Base-by-base conservation (phyloP, 2,888 invertebrate species). In the Hybos culiciformis region DNA sequence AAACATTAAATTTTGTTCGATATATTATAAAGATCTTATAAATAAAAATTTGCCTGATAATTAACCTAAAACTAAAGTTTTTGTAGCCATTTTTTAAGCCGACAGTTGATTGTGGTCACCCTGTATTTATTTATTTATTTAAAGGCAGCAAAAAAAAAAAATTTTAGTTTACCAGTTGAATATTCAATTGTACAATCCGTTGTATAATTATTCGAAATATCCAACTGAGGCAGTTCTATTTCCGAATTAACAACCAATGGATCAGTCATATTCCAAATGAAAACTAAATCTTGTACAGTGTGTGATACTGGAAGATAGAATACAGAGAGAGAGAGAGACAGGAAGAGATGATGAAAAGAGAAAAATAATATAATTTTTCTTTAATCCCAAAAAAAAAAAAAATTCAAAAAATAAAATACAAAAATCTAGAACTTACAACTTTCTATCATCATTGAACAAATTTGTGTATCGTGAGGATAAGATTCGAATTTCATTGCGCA, bases 401-500 rank as follows among this genome's bases (percentile, higher is more conserved):
- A 31, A 4, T 14, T 11, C 4, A 14, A 31, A 14, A 31, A 31
- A 31, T 7, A 4, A 4, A 7, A n/a, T 4, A 6, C 7, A 32
- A 14, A 32, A 32, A 4, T 31, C 15, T 14, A 42, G 31, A n/a
- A 80, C 88, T 79, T 72, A 91, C 91, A 73, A 59, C 91, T 91
- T 70, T 92, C 91, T 46, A 92, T 90, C 82, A 87, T 86, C 81
- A 92, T 86, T 41, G 83, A 83, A 63, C 92, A 93, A 54, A 83
- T 82, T 69, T 93, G 92, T 2, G 90, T 90, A 57, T 93, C 92
- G 58, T 92, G 91, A 1, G 92, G 92, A 62, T 91, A 90, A 0
- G 84, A 76, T 59, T 86, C 87, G 54, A 92, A 88, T 67, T 91
- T 87, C 92, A 92, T 92, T 3, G 90, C 90, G 63, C 92, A 92